Percentiles rank a stretch among this genome's conserved stretches.
These are phyloP conservation scores for Nothocercus julius DNA, from an alignment of 2,113 vertebrate species.

Conservation along the genomic window DNA sequence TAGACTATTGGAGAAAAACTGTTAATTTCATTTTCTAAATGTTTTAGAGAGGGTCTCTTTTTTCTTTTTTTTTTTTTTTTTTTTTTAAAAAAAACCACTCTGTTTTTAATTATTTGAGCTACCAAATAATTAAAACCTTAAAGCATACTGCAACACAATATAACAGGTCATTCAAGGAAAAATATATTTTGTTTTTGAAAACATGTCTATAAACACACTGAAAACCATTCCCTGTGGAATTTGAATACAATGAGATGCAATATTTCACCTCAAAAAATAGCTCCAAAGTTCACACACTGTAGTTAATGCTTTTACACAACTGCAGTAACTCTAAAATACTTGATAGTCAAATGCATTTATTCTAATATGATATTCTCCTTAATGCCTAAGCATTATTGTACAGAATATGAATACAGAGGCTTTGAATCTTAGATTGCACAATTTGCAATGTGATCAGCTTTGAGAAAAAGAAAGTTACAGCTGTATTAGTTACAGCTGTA, in stretches of 20 bases:
- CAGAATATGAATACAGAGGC: not conserved
- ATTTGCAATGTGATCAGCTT: not conserved
- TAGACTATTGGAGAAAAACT: not conserved
- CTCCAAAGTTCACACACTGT: not conserved
- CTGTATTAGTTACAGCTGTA: not conserved
- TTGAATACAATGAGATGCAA: not conserved
- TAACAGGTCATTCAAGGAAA: not conserved
- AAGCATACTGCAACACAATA: rapidly evolving
- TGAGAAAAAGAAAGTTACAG: not conserved
- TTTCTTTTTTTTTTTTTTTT: no score
- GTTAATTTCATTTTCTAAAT: not conserved
- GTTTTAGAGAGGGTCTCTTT: not conserved
- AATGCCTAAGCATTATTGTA: not conserved
- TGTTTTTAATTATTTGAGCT: not conserved
- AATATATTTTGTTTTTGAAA: not conserved
- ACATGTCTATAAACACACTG: not conserved
- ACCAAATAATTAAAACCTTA: not conserved
- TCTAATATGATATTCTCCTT: not conserved
- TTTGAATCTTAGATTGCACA: not conserved
- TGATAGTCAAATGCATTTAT: not conserved
- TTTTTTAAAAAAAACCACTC: not conserved
- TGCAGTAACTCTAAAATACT: not conserved
- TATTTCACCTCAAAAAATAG: not conserved
- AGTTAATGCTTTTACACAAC: not conserved
- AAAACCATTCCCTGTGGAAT: not conserved